Base-by-base conservation (phyloP, 2,113 vertebrate species). In the Macquaria australasica region DNA sequence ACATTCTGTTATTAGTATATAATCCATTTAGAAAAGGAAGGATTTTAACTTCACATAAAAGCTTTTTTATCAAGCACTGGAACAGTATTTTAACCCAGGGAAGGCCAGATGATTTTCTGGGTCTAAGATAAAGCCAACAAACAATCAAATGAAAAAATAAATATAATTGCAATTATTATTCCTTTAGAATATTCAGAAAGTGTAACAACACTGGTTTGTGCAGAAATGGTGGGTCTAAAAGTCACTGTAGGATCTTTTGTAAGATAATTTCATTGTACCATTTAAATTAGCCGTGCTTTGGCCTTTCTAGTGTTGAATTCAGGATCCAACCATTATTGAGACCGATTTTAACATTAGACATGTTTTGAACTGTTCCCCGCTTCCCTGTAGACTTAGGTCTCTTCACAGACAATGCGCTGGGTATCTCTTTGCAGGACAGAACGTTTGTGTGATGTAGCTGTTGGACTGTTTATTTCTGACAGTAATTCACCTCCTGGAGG, bases 401-500 rank as follows among this genome's bases (percentile, higher is more conserved):
- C 50, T 20, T 48, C 18, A 5, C 66, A 53, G 58, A 79, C 77
- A 76, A 56, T 43, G 73, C 10, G 51, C 63, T 8, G 58, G 64
- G 39, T 23, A 59, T 80, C 39, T 84, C 31, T 89, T 39, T 43
- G 73, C 69, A 79, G 81, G 87, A 69, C 70, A 23, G 77, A 34
- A 71, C 8, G 1, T 75, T 84, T 68, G 64, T 71, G 60, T 41
- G 79, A 76, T 79, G 34, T 67, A 85, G 69, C 43, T 43, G 39
- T 69, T 63, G 77, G 64, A 72, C 79, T 77, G 70, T 83, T 90
- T 89, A 79, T 87, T 91, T 89, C 72, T 82, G 87, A 87, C 84
- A 87, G 58, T 87, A 82, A 85, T 88, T 93, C 86, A 89, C 88
- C 84, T 90, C 82, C 67, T 75, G 45, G 88, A 91, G 88, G 88